Conservation (phyloP, 2,113 vertebrate genomes). For the Ursus arctos region DNA sequence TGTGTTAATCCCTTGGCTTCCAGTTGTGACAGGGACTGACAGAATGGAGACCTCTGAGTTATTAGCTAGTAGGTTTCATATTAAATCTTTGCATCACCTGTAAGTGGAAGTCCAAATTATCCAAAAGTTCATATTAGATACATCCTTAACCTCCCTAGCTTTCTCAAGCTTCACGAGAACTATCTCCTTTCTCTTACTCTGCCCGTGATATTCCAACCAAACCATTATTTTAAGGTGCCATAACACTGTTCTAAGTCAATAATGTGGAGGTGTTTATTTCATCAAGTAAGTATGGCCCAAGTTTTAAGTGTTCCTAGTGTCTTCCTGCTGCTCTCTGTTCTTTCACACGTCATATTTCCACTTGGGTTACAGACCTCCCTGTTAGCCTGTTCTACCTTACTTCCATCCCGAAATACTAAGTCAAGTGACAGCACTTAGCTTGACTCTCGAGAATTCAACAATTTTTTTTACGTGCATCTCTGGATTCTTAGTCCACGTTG, state of each 20-base stretch:
- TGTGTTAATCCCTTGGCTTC: constrained; percentile 21
- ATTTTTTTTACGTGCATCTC: neutral
- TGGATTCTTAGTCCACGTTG: neutral
- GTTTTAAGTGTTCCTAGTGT: neutral
- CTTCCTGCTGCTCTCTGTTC: neutral
- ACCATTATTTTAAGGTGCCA: neutral
- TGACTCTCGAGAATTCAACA: neutral
- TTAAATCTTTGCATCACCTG: neutral
- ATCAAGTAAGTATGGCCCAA: neutral
- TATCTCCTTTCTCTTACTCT: neutral
- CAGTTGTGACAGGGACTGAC: neutral
- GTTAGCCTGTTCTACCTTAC: accelerated
- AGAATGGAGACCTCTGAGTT: neutral
- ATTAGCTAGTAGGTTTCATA: neutral
- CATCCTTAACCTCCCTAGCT: neutral
- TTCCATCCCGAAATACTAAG: neutral
- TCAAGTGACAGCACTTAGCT: neutral
- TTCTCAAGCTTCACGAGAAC: neutral
- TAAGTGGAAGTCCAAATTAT: neutral
- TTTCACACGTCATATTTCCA: neutral
- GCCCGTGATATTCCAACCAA: neutral
- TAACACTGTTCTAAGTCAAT: neutral
- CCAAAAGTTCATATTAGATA: neutral
- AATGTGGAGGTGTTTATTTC: neutral
- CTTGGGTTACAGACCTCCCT: neutral